phyloP scores from a whole-genome alignment of 2,113 vertebrate genomes.

The Phalacrocorax brasilianus region DNA sequence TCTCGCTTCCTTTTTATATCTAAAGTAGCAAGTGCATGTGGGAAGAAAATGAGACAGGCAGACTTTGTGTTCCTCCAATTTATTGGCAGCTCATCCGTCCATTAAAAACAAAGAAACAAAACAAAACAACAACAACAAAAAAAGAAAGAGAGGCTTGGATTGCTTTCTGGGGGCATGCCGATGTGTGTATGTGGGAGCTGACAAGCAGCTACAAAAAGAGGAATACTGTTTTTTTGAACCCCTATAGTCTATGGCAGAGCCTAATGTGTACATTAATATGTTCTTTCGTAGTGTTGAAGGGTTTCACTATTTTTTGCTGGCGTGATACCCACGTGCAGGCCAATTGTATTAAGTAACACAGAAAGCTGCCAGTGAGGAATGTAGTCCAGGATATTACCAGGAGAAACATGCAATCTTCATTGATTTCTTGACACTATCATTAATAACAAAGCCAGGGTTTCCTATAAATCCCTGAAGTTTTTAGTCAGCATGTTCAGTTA shows the following conservation, averaged over 20 bases:
- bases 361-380: background rate
- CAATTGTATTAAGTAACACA: background rate
- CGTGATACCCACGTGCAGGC: background rate
- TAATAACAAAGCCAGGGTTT: conserved; percentile 17
- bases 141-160: background rate
- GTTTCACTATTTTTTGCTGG: background rate
- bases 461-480: background rate
- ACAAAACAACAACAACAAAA: too few relatives aligned
- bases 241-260: background rate
- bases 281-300: background rate
- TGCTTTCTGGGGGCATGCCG: background rate
- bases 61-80: background rate
- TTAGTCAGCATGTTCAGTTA: background rate
- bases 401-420: conserved; percentile 31
- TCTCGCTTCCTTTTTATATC: background rate
- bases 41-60: background rate
- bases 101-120: background rate
- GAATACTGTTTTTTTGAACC: background rate
- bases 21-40: background rate
- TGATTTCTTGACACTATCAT: conserved; percentile 43
- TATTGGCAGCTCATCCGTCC: background rate
- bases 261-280: background rate
- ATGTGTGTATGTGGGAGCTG: background rate
- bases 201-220: background rate
- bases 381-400: background rate